These are phyloP conservation scores for Oreotrochilus melanogaster DNA, from an alignment of 2,113 vertebrate species.

Conservation along the genomic window DNA sequence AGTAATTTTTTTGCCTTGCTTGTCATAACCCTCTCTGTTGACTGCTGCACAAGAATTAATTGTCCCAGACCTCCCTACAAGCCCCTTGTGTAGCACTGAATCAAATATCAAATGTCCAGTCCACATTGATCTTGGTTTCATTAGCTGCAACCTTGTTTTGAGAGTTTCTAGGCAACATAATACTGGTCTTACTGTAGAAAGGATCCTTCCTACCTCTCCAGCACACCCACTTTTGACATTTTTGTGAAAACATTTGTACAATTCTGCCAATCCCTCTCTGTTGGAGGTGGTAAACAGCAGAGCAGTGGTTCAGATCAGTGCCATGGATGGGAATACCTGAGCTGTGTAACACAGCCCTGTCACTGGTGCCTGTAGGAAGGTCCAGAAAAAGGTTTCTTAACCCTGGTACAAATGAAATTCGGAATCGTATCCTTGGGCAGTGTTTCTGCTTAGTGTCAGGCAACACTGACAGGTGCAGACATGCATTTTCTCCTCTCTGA, in stretches of 20 bases:
- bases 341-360: background rate
- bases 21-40: background rate
- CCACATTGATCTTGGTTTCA: background rate
- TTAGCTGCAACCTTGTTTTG: background rate
- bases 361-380: background rate
- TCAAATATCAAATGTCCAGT: constrained; percentile 2
- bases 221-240: background rate
- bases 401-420: background rate
- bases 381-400: background rate
- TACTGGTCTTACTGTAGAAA: background rate
- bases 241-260: background rate
- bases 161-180: constrained; percentile 7
- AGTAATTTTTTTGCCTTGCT: background rate
- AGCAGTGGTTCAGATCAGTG: background rate
- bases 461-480: constrained; percentile 1
- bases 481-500: background rate
- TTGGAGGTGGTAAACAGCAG: background rate
- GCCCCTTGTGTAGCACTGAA: background rate
- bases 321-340: background rate
- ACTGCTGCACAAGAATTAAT: constrained; percentile 9
- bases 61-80: background rate
- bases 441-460: background rate
- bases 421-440: background rate
- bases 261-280: background rate
- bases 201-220: background rate